A percentile compares a stretch with the other conserved stretches of the same genome.
Conservation (phyloP, 2,888 invertebrate species). For the Craniophora ligustri region DNA sequence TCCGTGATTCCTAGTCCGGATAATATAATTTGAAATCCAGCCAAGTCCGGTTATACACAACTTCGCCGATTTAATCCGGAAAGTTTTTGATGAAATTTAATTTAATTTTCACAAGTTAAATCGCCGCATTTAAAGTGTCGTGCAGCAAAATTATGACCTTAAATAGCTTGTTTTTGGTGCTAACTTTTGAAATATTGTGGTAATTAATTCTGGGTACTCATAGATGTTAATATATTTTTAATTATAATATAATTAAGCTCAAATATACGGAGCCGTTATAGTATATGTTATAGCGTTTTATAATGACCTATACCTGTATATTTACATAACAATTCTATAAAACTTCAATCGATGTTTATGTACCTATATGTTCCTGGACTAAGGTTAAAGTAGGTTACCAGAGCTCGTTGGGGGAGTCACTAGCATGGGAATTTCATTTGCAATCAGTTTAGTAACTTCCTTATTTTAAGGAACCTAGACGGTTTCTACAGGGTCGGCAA, state of each 20-base stretch:
- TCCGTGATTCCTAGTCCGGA: conserved; percentile 22
- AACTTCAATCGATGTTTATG: too few relatives aligned
- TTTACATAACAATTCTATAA: too few relatives aligned
- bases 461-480: too few relatives aligned
- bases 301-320: too few relatives aligned
- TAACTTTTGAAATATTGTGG: conserved; percentile 2
- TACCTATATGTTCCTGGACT: too few relatives aligned
- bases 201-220: background rate
- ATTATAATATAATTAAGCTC: too few relatives aligned
- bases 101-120: conserved; percentile 29
- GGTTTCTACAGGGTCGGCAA: too few relatives aligned
- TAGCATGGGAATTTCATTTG: too few relatives aligned
- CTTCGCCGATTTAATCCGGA: conserved; percentile 19
- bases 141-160: conserved; percentile 28
- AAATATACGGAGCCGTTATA: background rate
- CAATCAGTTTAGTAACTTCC: too few relatives aligned
- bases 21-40: conserved; percentile 39
- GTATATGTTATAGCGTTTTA: too few relatives aligned
- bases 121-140: conserved; percentile 20
- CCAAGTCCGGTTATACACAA: conserved; percentile 25
- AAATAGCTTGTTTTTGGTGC: conserved; percentile 14
- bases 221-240: background rate
- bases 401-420: too few relatives aligned
- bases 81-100: conserved; percentile 36
- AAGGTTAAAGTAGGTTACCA: too few relatives aligned